A percentile compares a stretch with the other conserved stretches of the same genome.
phyloP scores from a whole-genome alignment of 1,140 invertebrate species.

The Apis laboriosa region DNA sequence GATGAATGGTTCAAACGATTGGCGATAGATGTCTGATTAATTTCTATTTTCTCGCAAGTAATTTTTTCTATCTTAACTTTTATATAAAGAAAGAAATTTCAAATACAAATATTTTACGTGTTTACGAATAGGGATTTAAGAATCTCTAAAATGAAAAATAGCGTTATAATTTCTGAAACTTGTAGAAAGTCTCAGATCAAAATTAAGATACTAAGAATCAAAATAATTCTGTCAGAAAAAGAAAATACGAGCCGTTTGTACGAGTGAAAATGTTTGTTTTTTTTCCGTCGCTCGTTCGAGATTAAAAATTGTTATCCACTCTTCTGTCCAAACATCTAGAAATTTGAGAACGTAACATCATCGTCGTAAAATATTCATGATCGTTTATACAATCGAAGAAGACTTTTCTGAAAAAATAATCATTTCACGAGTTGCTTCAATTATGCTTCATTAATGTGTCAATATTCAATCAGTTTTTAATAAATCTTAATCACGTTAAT shows the following conservation, averaged over 20 bases:
- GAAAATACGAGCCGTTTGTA: neutral
- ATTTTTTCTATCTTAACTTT: no score
- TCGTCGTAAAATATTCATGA: neutral
- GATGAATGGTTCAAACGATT: no score
- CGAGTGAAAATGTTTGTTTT: slow-evolving; percentile 8
- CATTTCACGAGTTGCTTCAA: neutral
- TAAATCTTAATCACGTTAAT: neutral
- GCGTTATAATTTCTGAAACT: no score
- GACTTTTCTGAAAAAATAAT: slow-evolving; percentile 1
- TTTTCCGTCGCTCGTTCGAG: neutral
- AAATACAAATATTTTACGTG: no score
- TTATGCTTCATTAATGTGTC: neutral
- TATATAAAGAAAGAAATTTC: no score
- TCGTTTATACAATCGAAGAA: slow-evolving; percentile 15
- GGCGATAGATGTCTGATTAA: no score
- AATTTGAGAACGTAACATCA: neutral
- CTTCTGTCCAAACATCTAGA: neutral
- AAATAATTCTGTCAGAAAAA: neutral
- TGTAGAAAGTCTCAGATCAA: neutral
- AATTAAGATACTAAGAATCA: neutral
- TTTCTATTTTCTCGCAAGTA: no score
- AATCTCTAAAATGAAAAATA: no score
- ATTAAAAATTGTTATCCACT: slow-evolving; percentile 21
- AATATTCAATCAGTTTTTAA: slow-evolving; percentile 5
- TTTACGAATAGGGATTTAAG: no score